These are phyloP conservation scores for Caenorhabditis angaria DNA, from an alignment of 2,888 invertebrate species.

Conservation along the genomic window DNA sequence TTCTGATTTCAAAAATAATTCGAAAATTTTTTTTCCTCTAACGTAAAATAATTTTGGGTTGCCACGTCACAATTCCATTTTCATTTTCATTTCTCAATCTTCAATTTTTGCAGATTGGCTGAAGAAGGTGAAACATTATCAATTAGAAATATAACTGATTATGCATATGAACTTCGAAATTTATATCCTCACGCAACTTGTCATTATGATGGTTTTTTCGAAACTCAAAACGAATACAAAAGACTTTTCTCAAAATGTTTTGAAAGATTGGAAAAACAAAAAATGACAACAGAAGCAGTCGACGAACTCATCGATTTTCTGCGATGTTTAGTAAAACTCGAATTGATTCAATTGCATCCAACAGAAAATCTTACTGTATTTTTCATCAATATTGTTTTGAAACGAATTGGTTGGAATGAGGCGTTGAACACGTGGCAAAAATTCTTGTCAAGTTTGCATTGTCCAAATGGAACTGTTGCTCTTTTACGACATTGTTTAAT, in stretches of 20 bases:
- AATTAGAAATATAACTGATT: slow-evolving; percentile 50
- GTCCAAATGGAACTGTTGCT: slow-evolving; percentile 60
- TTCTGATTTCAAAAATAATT: too few relatives aligned
- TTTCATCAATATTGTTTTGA: slow-evolving; percentile 52
- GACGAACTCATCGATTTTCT: slow-evolving; percentile 59
- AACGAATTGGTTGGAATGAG: slow-evolving; percentile 57
- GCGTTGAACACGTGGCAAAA: slow-evolving; percentile 62
- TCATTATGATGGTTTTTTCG: slow-evolving; percentile 47
- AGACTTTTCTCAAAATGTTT: slow-evolving; percentile 44
- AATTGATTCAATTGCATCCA: slow-evolving; percentile 52
- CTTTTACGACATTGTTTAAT: slow-evolving; percentile 41
- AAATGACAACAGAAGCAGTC: slow-evolving; percentile 28
- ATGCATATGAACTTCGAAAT: slow-evolving; percentile 55
- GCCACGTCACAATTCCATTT: too few relatives aligned
- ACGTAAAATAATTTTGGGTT: too few relatives aligned
- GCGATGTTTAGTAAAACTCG: slow-evolving; percentile 53
- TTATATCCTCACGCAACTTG: slow-evolving; percentile 54
- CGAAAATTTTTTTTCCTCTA: too few relatives aligned
- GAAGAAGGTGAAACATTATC: slow-evolving; percentile 33
- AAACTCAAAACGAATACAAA: slow-evolving; percentile 49
- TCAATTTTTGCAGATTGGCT: slow-evolving; percentile 9
- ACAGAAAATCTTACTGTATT: slow-evolving; percentile 55
- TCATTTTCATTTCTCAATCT: not conserved
- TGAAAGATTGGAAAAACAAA: slow-evolving; percentile 31
- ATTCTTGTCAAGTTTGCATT: slow-evolving; percentile 53